Conservation (phyloP, 2,888 invertebrate genomes). For the Nomada fucata region DNA sequence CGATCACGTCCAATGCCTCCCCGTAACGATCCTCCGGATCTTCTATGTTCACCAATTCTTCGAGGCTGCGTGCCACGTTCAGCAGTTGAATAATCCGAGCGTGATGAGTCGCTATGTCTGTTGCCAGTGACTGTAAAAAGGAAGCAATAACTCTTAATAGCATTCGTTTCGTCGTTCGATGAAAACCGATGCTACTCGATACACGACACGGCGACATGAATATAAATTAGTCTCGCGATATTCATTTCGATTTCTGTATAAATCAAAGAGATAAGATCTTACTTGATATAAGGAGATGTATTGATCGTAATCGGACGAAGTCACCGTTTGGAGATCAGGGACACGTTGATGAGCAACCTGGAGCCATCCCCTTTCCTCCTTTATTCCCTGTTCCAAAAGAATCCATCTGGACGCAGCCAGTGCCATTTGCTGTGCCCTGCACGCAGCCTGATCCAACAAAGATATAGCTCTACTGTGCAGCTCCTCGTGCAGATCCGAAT, state of each 20-base stretch:
- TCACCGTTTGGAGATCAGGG: slow-evolving; percentile 92
- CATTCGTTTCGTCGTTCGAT: background rate
- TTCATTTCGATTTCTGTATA: background rate
- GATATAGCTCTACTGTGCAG: slow-evolving; percentile 91
- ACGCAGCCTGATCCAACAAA: slow-evolving; percentile 92
- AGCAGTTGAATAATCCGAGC: slow-evolving; percentile 91
- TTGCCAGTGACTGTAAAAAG: slow-evolving; percentile 87
- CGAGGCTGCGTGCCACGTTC: slow-evolving; percentile 89
- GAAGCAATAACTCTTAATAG: no score
- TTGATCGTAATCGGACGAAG: slow-evolving; percentile 93
- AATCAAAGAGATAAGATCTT: slow-evolving; percentile 33
- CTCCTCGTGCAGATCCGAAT: slow-evolving; percentile 90
- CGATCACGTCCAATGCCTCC: slow-evolving; percentile 89
- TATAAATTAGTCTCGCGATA: background rate
- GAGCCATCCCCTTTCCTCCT: slow-evolving; percentile 93
- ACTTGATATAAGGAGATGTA: slow-evolving; percentile 92
- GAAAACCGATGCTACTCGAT: slow-evolving; percentile 7
- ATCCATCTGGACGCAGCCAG: slow-evolving; percentile 94
- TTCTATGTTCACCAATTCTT: slow-evolving; percentile 90
- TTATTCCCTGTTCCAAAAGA: slow-evolving; percentile 91
- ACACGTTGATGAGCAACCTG: slow-evolving; percentile 93
- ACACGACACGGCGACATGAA: slow-evolving; percentile 11
- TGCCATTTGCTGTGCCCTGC: slow-evolving; percentile 92
- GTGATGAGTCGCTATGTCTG: slow-evolving; percentile 92
- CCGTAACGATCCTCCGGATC: slow-evolving; percentile 91